A percentile compares a stretch with the other conserved stretches of the same genome.
phyloP scores from a whole-genome alignment of 2,113 vertebrate genomes.

The Archocentrus centrarchus region DNA sequence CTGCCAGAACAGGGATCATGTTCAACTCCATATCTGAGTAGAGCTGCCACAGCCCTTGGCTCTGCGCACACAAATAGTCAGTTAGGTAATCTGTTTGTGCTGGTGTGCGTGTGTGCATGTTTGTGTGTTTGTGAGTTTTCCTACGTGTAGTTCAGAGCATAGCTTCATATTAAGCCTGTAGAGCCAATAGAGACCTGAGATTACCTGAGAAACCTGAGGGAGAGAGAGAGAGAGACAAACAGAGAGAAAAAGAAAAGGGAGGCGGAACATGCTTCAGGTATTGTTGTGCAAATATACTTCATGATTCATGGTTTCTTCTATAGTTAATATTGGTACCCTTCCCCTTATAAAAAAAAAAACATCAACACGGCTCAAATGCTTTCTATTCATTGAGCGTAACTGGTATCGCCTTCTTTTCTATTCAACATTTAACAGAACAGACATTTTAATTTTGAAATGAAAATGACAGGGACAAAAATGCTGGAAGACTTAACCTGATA shows the following conservation, averaged over 20 bases:
- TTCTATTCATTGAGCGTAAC: background rate
- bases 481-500: background rate
- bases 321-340: background rate
- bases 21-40: constrained; percentile 88
- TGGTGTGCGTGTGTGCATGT: background rate
- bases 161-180: constrained; percentile 84
- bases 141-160: constrained; percentile 82
- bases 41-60: constrained; percentile 86
- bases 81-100: background rate
- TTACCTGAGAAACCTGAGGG: constrained; percentile 78
- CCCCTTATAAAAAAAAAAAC: background rate
- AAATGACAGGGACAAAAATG: background rate
- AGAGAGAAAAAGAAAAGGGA: background rate
- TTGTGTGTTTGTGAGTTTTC: background rate
- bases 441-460: background rate
- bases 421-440: background rate
- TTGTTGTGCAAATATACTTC: background rate
- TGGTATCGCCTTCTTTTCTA: background rate
- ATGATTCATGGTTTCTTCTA: background rate
- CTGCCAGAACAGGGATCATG: constrained; percentile 91
- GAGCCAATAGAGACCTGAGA: constrained; percentile 81
- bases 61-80: constrained; percentile 70
- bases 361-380: background rate
- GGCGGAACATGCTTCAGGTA: background rate
- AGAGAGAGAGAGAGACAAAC: background rate